Base-by-base conservation (phyloP, 2,888 invertebrate genomes). In the Dendrolimus pini region DNA sequence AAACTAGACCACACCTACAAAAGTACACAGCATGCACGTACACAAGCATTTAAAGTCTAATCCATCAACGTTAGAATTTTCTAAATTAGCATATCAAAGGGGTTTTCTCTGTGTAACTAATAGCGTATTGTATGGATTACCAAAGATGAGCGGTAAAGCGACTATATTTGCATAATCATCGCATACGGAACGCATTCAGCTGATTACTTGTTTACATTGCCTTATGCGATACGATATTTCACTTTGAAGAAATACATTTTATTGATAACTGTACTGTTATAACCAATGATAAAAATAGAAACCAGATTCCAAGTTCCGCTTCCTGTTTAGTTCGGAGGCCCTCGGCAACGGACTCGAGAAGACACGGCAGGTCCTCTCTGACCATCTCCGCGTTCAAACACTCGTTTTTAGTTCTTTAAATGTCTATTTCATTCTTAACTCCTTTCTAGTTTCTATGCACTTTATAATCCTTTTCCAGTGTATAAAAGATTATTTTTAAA, bases 111-210 rank as follows among this genome's bases (percentile, higher is more conserved):
- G 66, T 55, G 64, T 61, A 65, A 63, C 55, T 60, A 59, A 70
- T 66, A 65, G 64, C 60, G 64, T 70, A 70, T 74, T 72, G 69
- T 73, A 67, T 68, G 64, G 65, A 61, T 67, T 65, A 61, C 64
- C 61, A 59, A 58, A 65, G 69, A 72, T 71, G 68, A 65, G 69
- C 69, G 59, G 70, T 68, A 74, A 75, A 61, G 77, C 80, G 75
- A 74, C 71, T 76, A 75, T 80, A 86, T 85, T 85, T 82, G 82
- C 87, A 86, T 85, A 87, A 84, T 83, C 82, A 82, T 78, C 74
- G 70, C 72, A 66, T 68, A 72, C 69, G 66, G 67, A 72, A 69
- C 64, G 69, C 71, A 71, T 75, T 74, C 73, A 56, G 6, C 30
- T 3, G 30, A 75, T 76, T 76, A 69, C 62, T 59, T 61, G 57